phyloP scores from a whole-genome alignment of 2,888 invertebrate genomes.

The Mesorhabditis spiculigera region DNA sequence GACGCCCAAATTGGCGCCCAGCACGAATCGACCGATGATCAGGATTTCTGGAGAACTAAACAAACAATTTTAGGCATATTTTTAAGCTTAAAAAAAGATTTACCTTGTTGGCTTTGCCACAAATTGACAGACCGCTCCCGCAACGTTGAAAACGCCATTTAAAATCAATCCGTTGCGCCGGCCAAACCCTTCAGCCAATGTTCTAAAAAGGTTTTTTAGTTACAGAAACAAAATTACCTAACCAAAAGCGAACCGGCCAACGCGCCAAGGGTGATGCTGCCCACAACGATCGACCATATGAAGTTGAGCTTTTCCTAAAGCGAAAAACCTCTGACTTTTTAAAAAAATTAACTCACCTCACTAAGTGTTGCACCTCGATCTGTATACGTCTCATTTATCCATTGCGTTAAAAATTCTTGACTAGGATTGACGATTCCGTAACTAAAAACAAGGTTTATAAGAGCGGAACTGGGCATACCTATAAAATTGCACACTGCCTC shows the following conservation, averaged over 20 bases:
- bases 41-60: conserved; percentile 60
- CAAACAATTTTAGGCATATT: not conserved
- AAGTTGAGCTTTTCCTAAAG: conserved; percentile 36
- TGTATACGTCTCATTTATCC: conserved; percentile 55
- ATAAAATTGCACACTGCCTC: conserved; percentile 58
- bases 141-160: conserved; percentile 56
- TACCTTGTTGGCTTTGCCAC: conserved; percentile 54
- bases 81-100: conserved; percentile 8
- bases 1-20: conserved; percentile 60
- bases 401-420: conserved; percentile 45
- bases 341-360: not conserved
- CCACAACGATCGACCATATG: conserved; percentile 60
- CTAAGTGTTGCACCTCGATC: conserved; percentile 23
- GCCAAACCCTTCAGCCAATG: conserved; percentile 60
- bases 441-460: conserved; percentile 9
- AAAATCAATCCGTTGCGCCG: conserved; percentile 53
- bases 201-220: conserved; percentile 20
- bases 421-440: conserved; percentile 54
- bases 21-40: conserved; percentile 60
- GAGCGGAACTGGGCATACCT: conserved; percentile 19
- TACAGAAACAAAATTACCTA: conserved; percentile 33
- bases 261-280: conserved; percentile 54
- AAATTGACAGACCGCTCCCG: conserved; percentile 59
- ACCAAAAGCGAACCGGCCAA: conserved; percentile 57
- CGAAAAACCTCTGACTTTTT: not conserved